Evolutionary conservation across 2,888 invertebrate species (phyloP).

Genomic region (Masnerella sp.): DNA sequence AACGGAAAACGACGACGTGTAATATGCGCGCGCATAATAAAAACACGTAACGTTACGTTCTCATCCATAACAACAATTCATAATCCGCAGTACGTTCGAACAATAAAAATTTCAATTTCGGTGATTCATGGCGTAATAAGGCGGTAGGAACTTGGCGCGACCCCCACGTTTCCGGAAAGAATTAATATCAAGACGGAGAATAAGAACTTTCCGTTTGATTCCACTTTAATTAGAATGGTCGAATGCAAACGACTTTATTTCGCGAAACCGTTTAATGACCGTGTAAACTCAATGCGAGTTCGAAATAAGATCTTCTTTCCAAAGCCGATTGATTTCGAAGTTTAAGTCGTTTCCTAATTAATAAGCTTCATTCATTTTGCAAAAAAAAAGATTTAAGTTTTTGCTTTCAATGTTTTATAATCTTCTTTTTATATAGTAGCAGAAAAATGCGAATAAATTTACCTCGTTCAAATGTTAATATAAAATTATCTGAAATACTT

Average conservation of each 20-base stretch:
- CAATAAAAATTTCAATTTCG: constrained; percentile 36
- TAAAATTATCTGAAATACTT: too few relatives aligned
- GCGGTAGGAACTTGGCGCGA: constrained; percentile 10
- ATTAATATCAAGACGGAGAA: constrained; percentile 23
- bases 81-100: constrained; percentile 11
- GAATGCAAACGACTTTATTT: constrained; percentile 45
- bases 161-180: constrained; percentile 1
- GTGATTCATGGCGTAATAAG: constrained; percentile 25
- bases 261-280: constrained; percentile 18
- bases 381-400: too few relatives aligned
- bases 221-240: constrained; percentile 29
- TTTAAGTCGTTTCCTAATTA: too few relatives aligned
- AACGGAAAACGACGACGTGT: too few relatives aligned
- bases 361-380: too few relatives aligned
- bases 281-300: constrained; percentile 26
- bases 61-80: constrained; percentile 17
- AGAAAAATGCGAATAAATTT: too few relatives aligned
- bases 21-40: neutral
- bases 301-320: constrained; percentile 12
- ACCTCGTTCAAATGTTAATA: too few relatives aligned
- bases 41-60: constrained; percentile 12
- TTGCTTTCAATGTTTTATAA: too few relatives aligned
- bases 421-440: too few relatives aligned
- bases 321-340: constrained; percentile 19
- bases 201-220: constrained; percentile 28